Evolutionary conservation across 2,888 invertebrate genomes (phyloP).

Genomic region (Diaprepes abbreviatus): DNA sequence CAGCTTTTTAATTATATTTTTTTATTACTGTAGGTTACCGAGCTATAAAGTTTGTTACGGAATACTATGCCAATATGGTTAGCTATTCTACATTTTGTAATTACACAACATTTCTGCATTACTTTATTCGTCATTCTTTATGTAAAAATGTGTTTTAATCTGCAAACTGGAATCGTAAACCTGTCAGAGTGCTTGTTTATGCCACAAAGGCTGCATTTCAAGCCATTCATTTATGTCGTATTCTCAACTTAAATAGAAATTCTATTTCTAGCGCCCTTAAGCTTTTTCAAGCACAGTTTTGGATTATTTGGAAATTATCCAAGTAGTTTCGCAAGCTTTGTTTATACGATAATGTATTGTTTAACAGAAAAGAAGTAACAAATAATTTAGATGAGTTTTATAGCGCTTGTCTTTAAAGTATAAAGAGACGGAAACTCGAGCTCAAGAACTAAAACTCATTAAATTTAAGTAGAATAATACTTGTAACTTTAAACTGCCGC

Average conservation of each 20-base stretch:
- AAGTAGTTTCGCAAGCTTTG: conserved; percentile 4
- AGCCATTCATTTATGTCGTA: neutral
- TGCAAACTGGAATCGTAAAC: conserved; percentile 2
- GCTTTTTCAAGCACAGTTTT: neutral
- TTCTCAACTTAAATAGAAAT: conserved; percentile 11
- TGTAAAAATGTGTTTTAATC: neutral
- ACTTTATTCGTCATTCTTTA: neutral
- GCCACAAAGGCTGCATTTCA: conserved; percentile 9
- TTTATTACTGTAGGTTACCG: too few species aligned
- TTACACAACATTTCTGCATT: neutral
- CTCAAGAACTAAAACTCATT: neutral
- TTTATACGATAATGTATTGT: neutral
- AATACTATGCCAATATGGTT: too few species aligned
- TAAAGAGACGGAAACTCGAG: neutral
- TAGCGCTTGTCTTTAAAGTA: too few species aligned
- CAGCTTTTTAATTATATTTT: too few species aligned
- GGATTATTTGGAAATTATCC: conserved; percentile 9
- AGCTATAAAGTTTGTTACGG: too few species aligned
- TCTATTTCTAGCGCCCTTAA: conserved; percentile 14
- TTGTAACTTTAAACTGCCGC: neutral
- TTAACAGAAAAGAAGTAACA: neutral
- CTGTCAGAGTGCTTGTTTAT: conserved; percentile 11
- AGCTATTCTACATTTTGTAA: too few species aligned
- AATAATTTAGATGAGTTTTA: neutral
- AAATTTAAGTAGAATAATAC: too few species aligned